Evolutionary conservation across 2,113 vertebrate genomes (phyloP), one percentile per base, ranked within the genome.

Genomic region (Burhinus oedicnemus): DNA sequence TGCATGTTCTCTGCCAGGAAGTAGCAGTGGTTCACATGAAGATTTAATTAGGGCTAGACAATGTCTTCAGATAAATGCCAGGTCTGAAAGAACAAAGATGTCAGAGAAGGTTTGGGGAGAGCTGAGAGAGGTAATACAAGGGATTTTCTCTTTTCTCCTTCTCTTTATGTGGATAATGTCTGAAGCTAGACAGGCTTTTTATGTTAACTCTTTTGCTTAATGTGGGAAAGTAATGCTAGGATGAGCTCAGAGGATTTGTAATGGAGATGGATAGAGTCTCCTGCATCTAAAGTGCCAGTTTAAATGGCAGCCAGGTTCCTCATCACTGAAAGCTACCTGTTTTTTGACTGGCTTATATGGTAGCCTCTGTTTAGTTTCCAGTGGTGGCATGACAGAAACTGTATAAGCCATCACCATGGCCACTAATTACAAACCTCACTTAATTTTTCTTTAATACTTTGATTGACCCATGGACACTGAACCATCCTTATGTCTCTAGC

Each of bases 191-290:
- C 70, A 70, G 84, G 83, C 78, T 94, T 97, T 97, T 95, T 91
- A 72, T 80, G 82, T 88, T 76, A 97, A 93, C 93, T 94, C 87
- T 97, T 96, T 93, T 97, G 93, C 96, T 95, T 96, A 87, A 95
- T 89, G 90, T 96, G 88, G 83, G 90, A 92, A 96, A 94, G 92
- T 97, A 83, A 92, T 81, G 94, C 95, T 83, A 47, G 87, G 95
- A 94, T 96, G 95, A 95, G 94, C 95, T 81, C 55, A 21, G 82
- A 94, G 93, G 93, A 94, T 96, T 95, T 97, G 94, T 96, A 97
- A 97, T 88, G 87, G 95, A 95, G 95, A 93, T 95, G 89, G 78
- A 90, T 66, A 29, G 91, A 96, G 84, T 83, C 87, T 95, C 71
- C 57, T 77, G 70, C 58, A 62, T 93, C 87, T 83, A 2, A 94